Conservation (phyloP, 1,140 invertebrate species). For the Chionoecetes opilio region DNA sequence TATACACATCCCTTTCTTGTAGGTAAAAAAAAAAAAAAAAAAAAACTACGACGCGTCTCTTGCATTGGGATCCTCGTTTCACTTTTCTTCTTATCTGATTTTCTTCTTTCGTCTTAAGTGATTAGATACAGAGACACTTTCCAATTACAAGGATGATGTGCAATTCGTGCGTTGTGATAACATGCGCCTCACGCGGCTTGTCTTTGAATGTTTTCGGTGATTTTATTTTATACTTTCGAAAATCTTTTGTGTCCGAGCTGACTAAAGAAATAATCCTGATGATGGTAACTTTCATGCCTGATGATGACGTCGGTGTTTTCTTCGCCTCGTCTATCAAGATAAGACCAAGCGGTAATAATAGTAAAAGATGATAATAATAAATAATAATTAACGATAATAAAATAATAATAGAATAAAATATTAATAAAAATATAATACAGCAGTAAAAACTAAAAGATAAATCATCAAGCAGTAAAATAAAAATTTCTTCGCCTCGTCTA, state of each 20-base stretch:
- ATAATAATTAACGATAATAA: too few relatives aligned
- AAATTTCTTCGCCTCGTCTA: not conserved
- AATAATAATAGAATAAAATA: too few relatives aligned
- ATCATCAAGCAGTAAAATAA: constrained; percentile 4
- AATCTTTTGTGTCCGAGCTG: not conserved
- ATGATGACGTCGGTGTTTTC: not conserved
- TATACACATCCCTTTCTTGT: not conserved
- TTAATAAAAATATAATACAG: too few relatives aligned
- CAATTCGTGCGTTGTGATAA: not conserved
- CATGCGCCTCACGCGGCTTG: not conserved
- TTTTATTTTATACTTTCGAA: not conserved
- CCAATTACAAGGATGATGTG: not conserved
- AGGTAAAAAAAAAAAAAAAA: not conserved
- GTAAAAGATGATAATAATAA: too few relatives aligned
- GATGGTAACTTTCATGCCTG: not conserved
- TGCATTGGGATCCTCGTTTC: not conserved
- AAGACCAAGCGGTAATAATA: too few relatives aligned
- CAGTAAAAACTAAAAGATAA: too few relatives aligned
- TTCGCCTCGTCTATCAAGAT: not conserved
- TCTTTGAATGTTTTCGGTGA: not conserved
- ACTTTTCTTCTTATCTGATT: not conserved
- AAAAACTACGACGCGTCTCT: too few relatives aligned
- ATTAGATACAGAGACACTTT: not conserved
- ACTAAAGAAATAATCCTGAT: not conserved
- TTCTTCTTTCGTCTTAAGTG: too few relatives aligned